Evolutionary conservation across 1,140 invertebrate species (phyloP).

Genomic region (Bombus difficillimus): DNA sequence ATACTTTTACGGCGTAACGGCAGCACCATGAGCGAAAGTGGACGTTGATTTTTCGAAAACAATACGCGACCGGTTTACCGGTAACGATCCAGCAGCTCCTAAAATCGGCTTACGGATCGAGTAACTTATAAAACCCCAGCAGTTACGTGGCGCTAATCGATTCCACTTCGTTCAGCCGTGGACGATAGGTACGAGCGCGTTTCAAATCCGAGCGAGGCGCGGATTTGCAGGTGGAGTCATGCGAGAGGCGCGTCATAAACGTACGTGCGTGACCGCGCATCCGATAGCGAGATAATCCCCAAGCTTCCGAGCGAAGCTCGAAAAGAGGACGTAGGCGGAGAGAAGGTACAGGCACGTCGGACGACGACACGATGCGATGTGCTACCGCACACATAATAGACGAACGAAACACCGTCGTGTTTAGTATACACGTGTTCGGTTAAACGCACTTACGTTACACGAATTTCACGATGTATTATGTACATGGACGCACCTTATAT

Average conservation of each 20-base stretch:
- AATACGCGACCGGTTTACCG: not conserved
- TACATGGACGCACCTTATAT: not conserved
- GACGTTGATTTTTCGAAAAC: slow-evolving; percentile 4
- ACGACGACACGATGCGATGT: not conserved
- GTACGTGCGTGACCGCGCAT: slow-evolving; percentile 70
- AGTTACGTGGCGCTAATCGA: slow-evolving; percentile 57
- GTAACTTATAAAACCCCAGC: slow-evolving; percentile 32
- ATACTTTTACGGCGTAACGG: not conserved
- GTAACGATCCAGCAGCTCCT: not conserved
- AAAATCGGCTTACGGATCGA: slow-evolving; percentile 42
- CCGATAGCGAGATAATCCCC: slow-evolving; percentile 69
- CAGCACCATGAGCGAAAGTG: not conserved
- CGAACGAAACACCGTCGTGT: slow-evolving; percentile 20
- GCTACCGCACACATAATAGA: slow-evolving; percentile 38
- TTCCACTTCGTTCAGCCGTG: slow-evolving; percentile 58
- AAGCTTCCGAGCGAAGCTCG: slow-evolving; percentile 55
- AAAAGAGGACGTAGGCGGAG: slow-evolving; percentile 61
- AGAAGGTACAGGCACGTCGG: slow-evolving; percentile 44
- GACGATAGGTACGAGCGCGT: slow-evolving; percentile 62
- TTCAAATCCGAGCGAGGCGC: slow-evolving; percentile 59
- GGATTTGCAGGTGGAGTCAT: slow-evolving; percentile 73
- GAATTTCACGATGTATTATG: not conserved
- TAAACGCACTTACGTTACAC: slow-evolving; percentile 22
- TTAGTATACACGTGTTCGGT: slow-evolving; percentile 19
- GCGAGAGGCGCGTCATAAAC: slow-evolving; percentile 58